phyloP scores from a whole-genome alignment of 2,113 vertebrate genomes.

The Callorhinus ursinus region DNA sequence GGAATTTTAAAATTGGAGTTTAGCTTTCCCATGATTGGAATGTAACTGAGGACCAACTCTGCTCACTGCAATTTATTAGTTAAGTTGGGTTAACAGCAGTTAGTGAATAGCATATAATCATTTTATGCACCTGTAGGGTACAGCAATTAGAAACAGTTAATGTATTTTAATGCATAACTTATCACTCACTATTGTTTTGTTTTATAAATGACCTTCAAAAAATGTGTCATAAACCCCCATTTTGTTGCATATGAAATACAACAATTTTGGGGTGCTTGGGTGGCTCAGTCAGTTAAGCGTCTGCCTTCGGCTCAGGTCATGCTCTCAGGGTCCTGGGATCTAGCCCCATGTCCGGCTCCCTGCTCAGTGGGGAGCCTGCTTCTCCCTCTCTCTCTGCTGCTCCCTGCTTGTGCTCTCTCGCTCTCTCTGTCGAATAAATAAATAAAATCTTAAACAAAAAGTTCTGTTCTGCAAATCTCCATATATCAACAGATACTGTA shows the following conservation, averaged over 20 bases:
- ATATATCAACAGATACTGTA: no score
- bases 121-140: conserved; percentile 3
- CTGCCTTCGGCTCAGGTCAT: no score
- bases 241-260: not conserved
- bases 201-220: conserved; percentile 51
- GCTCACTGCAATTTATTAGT: conserved; percentile 7
- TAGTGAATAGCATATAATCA: conserved; percentile 44
- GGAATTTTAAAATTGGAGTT: conserved; percentile 65
- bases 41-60: not conserved
- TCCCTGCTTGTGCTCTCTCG: no score
- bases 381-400: no score
- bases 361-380: no score
- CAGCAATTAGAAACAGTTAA: conserved; percentile 42
- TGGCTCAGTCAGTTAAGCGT: no score
- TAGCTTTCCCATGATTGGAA: conserved; percentile 57
- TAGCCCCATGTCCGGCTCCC: no score
- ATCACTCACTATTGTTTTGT: conserved; percentile 36
- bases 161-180: conserved; percentile 45
- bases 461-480: no score
- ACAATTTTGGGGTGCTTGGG: no score
- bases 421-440: no score
- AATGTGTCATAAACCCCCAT: not conserved
- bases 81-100: not conserved
- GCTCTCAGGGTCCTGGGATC: no score
- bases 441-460: no score